Conservation (phyloP, 2,113 vertebrate species). For the Stomatorhinus ivindoensis region DNA sequence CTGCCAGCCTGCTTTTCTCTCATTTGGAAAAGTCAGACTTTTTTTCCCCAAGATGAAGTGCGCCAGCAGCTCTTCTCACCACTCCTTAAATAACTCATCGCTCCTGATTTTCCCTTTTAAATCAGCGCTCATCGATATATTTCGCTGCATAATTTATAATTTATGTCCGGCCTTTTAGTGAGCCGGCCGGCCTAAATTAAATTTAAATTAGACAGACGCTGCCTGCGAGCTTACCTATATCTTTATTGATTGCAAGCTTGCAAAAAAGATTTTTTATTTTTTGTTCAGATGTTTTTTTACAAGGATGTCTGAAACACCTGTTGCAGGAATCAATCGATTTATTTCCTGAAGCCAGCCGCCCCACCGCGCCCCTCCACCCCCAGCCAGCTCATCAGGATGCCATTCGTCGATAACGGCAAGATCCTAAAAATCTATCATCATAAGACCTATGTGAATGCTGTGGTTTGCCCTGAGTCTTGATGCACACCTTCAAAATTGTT, state of each 20-base stretch:
- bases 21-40: slow-evolving; percentile 27
- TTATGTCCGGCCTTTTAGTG: slow-evolving; percentile 23
- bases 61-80: slow-evolving; percentile 20
- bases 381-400: slow-evolving; percentile 36
- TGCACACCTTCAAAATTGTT: background rate
- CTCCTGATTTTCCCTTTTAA: background rate
- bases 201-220: slow-evolving; percentile 16
- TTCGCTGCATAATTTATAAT: slow-evolving; percentile 14
- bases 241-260: slow-evolving; percentile 13
- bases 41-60: slow-evolving; percentile 30
- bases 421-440: slow-evolving; percentile 10
- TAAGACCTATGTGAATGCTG: background rate
- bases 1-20: background rate
- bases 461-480: background rate
- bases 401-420: slow-evolving; percentile 38
- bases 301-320: slow-evolving; percentile 31
- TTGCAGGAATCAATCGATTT: slow-evolving; percentile 44
- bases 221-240: background rate
- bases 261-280: background rate
- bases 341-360: slow-evolving; percentile 33
- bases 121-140: slow-evolving; percentile 6
- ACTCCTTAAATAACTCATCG: slow-evolving; percentile 15
- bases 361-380: slow-evolving; percentile 7
- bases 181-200: background rate
- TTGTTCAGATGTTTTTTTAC: slow-evolving; percentile 19